These are phyloP conservation scores for Microcebus tavaratra DNA, from an alignment of 2,113 vertebrate species.

Conservation along the genomic window DNA sequence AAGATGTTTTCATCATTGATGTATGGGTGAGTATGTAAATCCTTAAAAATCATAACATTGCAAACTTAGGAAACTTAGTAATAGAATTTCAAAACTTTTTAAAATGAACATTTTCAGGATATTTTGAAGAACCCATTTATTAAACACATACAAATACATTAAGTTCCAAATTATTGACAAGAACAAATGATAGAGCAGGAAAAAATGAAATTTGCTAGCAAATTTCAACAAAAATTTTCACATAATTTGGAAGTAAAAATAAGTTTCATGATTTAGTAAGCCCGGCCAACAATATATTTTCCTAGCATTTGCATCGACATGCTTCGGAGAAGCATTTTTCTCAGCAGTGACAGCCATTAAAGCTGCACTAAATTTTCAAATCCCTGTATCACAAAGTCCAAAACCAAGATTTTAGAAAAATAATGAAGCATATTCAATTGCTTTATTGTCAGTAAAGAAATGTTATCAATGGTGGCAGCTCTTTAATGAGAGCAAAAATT, in stretches of 20 bases:
- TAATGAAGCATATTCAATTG: not conserved
- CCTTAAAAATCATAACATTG: not conserved
- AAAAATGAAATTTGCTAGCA: conserved; percentile 19
- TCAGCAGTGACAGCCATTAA: not conserved
- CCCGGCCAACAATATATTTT: not conserved
- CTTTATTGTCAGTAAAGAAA: conserved; percentile 37
- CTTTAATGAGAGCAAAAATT: conserved; percentile 40
- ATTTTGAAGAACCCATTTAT: conserved; percentile 33
- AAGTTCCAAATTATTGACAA: not conserved
- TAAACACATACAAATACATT: conserved; percentile 18
- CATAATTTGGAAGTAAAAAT: conserved; percentile 7
- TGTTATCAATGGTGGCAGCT: not conserved
- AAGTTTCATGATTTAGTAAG: conserved; percentile 10
- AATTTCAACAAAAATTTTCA: conserved; percentile 25
- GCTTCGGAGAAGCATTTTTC: not conserved
- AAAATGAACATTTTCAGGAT: conserved; percentile 11
- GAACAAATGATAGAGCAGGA: not conserved
- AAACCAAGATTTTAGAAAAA: not conserved
- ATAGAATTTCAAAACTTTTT: conserved; percentile 32
- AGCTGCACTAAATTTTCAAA: not conserved
- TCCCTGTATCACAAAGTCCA: not conserved
- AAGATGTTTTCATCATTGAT: conserved; percentile 15
- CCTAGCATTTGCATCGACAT: not conserved
- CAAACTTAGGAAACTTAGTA: conserved; percentile 14
- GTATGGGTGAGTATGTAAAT: not conserved